Evolutionary conservation across 1,140 invertebrate genomes (phyloP), one percentile per base, ranked within the genome.

Genomic region (Zaprionus inermis): DNA sequence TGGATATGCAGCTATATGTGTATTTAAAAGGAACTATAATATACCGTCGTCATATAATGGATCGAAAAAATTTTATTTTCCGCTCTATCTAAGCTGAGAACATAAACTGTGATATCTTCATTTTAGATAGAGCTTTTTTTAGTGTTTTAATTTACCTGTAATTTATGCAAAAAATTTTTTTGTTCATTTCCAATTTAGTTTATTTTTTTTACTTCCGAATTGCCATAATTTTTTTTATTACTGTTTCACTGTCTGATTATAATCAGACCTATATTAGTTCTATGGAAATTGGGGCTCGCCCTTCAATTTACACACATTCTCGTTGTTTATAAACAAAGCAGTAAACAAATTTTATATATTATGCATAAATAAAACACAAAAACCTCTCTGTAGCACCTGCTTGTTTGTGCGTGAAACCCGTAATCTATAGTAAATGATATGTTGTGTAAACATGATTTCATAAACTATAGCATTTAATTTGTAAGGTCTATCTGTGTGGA

Each of bases 281-380:
- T 22, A 6, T 38, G 20, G 46, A 32, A 72, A 72, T 72, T 72
- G 41, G 61, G 54, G 54, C 68, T 49, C n/a, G 60, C 68, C 68
- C 69, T 65, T 66, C 68, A 65, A 65, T 20, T 71, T 20, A 41
- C n/a, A 16, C 41, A 65, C 24, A 49, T 64, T 51, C 68, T 38
- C 36, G 41, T 59, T 72, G 55, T 72, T 72, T 72, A 59, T 34
- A 67, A 67, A 72, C 63, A 54, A 24, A 6, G 36, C 22, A 41
- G 56, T 67, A 72, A 72, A 72, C 70, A 72, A 72, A 41, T 41
- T 11, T 58, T 5, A 44, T 41, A 52, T 46, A 66, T 72, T 34
- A 44, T 41, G 46, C 55, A 44, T 34, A 72, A 55, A 54, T 63
- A 61, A 38, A 54, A 58, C 22, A 36, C 55, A 66, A n/a, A 66